phyloP scores from a whole-genome alignment of 1,140 invertebrate genomes.

The Euura saliciscinereae region DNA sequence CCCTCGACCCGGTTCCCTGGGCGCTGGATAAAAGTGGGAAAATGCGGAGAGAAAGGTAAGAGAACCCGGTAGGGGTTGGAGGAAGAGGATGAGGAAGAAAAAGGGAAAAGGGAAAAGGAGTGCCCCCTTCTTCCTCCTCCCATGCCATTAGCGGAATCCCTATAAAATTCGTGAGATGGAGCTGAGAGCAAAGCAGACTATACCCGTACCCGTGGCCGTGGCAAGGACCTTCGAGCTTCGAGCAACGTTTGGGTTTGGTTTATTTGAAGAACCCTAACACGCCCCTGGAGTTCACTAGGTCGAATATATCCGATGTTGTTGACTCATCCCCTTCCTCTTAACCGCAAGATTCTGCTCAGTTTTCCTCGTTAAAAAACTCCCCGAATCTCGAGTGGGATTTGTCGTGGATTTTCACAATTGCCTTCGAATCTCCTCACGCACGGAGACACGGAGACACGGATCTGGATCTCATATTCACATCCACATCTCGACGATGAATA shows the following conservation, averaged over 20 bases:
- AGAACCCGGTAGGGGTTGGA: conserved; percentile 18
- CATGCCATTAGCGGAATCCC: conserved; percentile 43
- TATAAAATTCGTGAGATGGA: conserved; percentile 34
- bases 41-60: not conserved
- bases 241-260: conserved; percentile 17
- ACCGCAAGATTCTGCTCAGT: not conserved
- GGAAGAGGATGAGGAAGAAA: conserved; percentile 8
- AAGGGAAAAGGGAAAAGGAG: conserved; percentile 10
- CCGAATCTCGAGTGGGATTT: conserved; percentile 33
- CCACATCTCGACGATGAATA: no score
- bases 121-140: conserved; percentile 25
- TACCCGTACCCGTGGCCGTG: not conserved
- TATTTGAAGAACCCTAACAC: conserved; percentile 29
- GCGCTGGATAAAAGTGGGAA: not conserved
- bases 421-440: not conserved
- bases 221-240: conserved; percentile 9
- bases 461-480: no score
- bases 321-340: conserved; percentile 1
- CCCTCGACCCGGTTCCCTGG: not conserved
- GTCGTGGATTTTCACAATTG: not conserved
- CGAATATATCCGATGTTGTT: conserved; percentile 22
- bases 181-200: conserved; percentile 18
- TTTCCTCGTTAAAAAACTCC: conserved; percentile 31
- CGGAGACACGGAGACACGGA: no score
- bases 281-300: conserved; percentile 24